These are phyloP conservation scores for Anticlea derivata DNA, from an alignment of 2,888 invertebrate genomes.

Conservation along the genomic window DNA sequence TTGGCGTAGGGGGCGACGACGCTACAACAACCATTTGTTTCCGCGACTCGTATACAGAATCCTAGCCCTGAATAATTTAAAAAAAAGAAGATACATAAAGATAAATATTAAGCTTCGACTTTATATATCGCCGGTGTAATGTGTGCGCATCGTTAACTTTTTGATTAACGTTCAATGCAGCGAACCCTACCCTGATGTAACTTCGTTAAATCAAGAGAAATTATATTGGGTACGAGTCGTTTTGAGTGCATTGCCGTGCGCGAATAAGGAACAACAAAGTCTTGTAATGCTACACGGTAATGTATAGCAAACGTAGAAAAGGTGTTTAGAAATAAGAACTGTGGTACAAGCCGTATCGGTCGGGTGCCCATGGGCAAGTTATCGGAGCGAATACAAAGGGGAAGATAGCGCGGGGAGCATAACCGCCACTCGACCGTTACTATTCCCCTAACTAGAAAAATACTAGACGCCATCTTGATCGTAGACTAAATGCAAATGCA, in stretches of 20 bases:
- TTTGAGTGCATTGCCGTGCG: conserved; percentile 60
- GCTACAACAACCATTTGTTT: conserved; percentile 65
- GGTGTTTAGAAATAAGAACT: conserved; percentile 75
- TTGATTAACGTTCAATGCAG: conserved; percentile 65
- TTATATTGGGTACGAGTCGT: conserved; percentile 33
- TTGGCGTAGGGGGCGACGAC: conserved; percentile 71
- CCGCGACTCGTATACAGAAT: conserved; percentile 38
- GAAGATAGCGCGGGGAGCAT: conserved; percentile 82
- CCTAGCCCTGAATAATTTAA: conserved; percentile 6
- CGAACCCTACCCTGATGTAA: conserved; percentile 63
- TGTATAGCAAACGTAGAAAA: conserved; percentile 66
- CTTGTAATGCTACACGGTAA: conserved; percentile 58
- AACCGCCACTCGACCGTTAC: conserved; percentile 83
- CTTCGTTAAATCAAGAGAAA: conserved; percentile 40
- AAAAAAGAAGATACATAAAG: conserved; percentile 37
- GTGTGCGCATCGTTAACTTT: conserved; percentile 72
- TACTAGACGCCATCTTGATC: conserved; percentile 77
- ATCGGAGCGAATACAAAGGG: conserved; percentile 84
- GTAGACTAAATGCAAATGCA: conserved; percentile 54
- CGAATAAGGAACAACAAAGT: conserved; percentile 45
- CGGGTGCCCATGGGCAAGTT: conserved; percentile 83
- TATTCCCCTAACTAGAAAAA: conserved; percentile 81
- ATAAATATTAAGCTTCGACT: conserved; percentile 52
- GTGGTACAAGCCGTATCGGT: conserved; percentile 76
- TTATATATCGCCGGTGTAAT: conserved; percentile 60